Conservation (phyloP, 2,113 vertebrate genomes). For the Amia ocellicauda region DNA sequence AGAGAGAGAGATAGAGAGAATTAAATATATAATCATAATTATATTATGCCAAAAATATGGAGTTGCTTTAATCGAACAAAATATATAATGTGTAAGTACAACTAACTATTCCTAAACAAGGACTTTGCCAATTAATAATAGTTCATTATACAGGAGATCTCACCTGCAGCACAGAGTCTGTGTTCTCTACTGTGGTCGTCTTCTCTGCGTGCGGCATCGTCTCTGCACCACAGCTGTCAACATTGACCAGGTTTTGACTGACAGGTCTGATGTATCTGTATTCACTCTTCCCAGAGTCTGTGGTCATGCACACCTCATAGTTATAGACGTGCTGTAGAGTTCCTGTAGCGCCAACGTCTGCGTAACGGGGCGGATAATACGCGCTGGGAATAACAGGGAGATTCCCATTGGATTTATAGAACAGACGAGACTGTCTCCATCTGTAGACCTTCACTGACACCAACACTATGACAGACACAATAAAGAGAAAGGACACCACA, state of each 20-base stretch:
- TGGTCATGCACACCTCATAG: not conserved
- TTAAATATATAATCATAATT: no score
- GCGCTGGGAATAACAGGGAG: not conserved
- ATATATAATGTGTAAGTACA: no score
- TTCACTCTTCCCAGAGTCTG: constrained; percentile 6
- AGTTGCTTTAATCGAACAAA: no score
- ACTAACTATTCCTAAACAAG: no score
- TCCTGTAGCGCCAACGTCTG: constrained; percentile 1
- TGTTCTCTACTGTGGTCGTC: not conserved
- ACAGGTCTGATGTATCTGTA: not conserved
- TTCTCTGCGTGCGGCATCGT: not conserved
- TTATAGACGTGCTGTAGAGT: not conserved
- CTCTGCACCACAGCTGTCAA: not conserved
- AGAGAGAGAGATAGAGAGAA: no score
- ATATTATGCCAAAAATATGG: no score
- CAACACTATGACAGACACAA: no score
- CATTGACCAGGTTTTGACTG: not conserved
- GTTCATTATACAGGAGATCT: no score
- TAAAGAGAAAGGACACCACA: no score
- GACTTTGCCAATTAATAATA: no score
- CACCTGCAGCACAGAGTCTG: constrained; percentile 34
- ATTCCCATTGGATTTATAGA: not conserved
- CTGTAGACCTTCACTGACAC: constrained; percentile 21
- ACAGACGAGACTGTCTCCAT: constrained; percentile 19
- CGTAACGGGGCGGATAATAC: not conserved